Evolutionary conservation across 2,113 vertebrate genomes (phyloP), one percentile per base, ranked within the genome.

Genomic region (Pteropus alecto): DNA sequence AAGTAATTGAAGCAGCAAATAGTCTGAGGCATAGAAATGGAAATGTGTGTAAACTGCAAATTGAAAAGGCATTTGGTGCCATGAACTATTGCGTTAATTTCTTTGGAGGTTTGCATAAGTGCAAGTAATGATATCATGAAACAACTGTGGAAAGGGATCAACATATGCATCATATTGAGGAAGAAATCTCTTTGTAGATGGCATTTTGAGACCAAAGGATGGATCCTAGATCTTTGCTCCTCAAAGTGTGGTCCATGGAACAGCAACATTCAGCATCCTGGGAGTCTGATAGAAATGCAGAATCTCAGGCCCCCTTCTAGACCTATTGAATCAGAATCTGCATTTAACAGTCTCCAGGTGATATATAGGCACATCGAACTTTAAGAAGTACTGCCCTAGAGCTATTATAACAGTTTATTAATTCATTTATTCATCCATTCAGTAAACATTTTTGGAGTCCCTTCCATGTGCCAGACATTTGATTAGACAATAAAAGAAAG

Each of bases 61-160:
- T 88, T 71, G 67, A 38, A 78, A 93, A 94, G 85, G 58, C 56
- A 33, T 77, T 94, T 85, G 93, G 67, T 88, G 30, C 73, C 54
- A 56, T 78, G 46, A 82, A 86, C 15, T 33, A 71, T 88, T 68
- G 91, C 91, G 46, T 63, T 89, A 76, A 73, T 96, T 87, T 86
- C 76, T 97, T 68, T 73, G 48, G 70, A 82, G 58, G 81, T 96
- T 87, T 73, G 46, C 76, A n/a, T 77, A 94, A 73, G 65, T 56
- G 0, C 61, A 63, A 92, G 56, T 68, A 65, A 43, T 76, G 79
- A 78, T 41, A 60, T 58, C 38, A 83, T 86, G 82, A 83, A 91
- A 65, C 74, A 38, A 35, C 43, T 3, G 9, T 56, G 61, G 46
- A 76, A 88, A 58, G 35, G 95, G 95, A 76, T 87, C 51, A 63